Conservation (phyloP, 2,113 vertebrate genomes). For the Rana temporaria region DNA sequence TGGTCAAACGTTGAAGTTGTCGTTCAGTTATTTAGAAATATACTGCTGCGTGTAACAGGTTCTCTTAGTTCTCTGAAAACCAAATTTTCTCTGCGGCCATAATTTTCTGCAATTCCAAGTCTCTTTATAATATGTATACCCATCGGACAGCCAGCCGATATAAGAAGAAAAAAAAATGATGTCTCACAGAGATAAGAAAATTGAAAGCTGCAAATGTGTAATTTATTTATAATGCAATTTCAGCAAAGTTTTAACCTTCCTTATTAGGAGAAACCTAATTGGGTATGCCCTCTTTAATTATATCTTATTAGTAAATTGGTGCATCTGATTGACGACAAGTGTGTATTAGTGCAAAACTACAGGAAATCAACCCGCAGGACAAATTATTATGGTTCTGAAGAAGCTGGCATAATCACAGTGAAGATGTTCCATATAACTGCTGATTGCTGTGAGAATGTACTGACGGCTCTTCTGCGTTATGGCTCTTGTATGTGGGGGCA, state of each 20-base stretch:
- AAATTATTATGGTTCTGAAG: neutral
- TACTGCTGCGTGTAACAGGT: too few species aligned
- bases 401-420: neutral
- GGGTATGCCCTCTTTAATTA: slow-evolving; percentile 30
- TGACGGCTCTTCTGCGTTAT: neutral
- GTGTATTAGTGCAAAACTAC: neutral
- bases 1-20: too few species aligned
- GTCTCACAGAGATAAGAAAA: slow-evolving; percentile 26
- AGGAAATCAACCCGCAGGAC: neutral
- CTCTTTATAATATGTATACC: slow-evolving; percentile 11
- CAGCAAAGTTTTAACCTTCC: neutral
- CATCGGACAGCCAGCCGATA: slow-evolving; percentile 15
- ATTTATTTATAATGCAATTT: slow-evolving; percentile 9
- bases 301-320: slow-evolving; percentile 14
- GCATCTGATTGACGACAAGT: slow-evolving; percentile 19
- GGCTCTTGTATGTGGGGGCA: neutral
- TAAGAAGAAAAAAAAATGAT: slow-evolving; percentile 30
- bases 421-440: slow-evolving; percentile 2
- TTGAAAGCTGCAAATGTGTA: neutral
- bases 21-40: too few species aligned
- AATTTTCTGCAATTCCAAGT: slow-evolving; percentile 1
- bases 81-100: neutral
- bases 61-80: neutral
- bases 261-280: neutral
- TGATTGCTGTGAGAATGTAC: slow-evolving; percentile 10